Conservation (phyloP, 2,113 vertebrate genomes). For the Eidolon helvum region DNA sequence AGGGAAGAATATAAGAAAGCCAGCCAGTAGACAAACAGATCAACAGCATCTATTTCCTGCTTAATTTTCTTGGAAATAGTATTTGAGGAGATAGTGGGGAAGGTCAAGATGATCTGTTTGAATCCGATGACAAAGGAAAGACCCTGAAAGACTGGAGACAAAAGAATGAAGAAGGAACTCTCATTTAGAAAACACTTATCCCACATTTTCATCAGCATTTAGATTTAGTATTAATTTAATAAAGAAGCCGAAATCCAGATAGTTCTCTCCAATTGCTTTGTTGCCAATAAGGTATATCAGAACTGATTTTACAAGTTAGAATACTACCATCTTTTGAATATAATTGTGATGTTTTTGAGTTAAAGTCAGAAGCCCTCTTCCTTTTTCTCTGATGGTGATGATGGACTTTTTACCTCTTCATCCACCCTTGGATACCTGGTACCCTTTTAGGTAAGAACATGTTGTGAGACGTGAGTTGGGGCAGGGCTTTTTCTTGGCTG, state of each 20-base stretch:
- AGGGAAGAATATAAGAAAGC: neutral
- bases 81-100: neutral
- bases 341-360: slow-evolving; percentile 18
- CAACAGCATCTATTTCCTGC: neutral
- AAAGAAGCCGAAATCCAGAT: neutral
- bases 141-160: neutral
- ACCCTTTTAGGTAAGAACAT: neutral
- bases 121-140: neutral
- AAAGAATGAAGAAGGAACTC: neutral
- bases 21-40: neutral
- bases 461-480: neutral
- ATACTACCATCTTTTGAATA: neutral
- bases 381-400: neutral
- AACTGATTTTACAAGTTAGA: slow-evolving; percentile 25
- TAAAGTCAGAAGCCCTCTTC: neutral
- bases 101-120: neutral
- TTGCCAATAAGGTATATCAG: neutral
- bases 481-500: neutral
- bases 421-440: neutral
- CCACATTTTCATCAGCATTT: neutral
- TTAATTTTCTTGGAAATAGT: neutral
- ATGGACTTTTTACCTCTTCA: neutral
- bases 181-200: neutral
- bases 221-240: slow-evolving; percentile 6
- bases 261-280: neutral